These are phyloP conservation scores for Athene noctua DNA, from an alignment of 2,113 vertebrate genomes.

Conservation along the genomic window DNA sequence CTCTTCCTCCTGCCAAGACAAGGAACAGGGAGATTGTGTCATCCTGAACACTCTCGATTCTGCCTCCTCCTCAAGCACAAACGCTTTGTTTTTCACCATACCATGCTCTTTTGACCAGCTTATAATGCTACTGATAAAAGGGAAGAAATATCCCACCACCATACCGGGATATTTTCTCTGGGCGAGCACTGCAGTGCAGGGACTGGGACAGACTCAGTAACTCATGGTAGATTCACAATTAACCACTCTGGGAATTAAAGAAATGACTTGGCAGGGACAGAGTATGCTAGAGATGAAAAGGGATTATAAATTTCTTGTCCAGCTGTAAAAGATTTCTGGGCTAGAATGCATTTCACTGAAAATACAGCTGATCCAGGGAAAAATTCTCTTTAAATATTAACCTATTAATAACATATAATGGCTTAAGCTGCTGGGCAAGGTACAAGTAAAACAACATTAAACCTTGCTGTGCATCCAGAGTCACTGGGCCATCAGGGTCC, in stretches of 20 bases:
- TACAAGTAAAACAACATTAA: neutral
- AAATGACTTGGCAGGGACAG: neutral
- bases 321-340: neutral
- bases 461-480: neutral
- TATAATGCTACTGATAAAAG: neutral
- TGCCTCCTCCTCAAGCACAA: neutral
- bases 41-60: neutral
- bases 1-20: neutral
- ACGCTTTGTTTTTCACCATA: accelerated
- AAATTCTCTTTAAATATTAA: neutral
- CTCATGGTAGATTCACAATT: neutral
- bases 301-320: neutral
- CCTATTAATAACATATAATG: neutral
- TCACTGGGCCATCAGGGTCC: neutral
- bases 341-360: neutral
- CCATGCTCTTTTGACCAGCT: neutral
- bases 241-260: neutral
- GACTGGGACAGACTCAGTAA: neutral
- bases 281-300: neutral
- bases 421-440: neutral
- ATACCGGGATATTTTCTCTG: neutral
- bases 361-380: neutral
- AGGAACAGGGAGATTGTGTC: neutral
- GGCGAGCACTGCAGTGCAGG: neutral
- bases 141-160: neutral